Base-by-base conservation (phyloP, 2,797 vertebrate species). In the Ambastaia sidthimunki region DNA sequence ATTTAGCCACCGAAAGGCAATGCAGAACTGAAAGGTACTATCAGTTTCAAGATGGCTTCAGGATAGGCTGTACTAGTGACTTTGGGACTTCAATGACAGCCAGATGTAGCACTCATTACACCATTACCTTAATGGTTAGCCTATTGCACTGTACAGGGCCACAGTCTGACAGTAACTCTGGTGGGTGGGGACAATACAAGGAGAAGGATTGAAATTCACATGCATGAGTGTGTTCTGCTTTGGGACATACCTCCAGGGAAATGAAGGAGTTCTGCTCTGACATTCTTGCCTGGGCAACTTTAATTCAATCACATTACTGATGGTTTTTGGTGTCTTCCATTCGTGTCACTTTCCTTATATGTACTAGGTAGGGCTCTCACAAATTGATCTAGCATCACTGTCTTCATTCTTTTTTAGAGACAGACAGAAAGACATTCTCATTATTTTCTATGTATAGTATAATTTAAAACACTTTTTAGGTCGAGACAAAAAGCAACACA, bases 171-270 rank as follows among this genome's bases (percentile, higher is more conserved):
- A 78, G 63, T 63, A 78, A 63, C 47, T 78, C 31, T 28, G 63
- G 47, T 71, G 47, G 57, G 66, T 62, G 44, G 60, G 57, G 76
- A 78, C 67, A 78, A 78, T 23, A 71, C 68, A 78, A 78, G 76
- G 76, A 63, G 68, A 78, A 52, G 68, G 10, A 78, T 41, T 71
- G 19, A 63, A 62, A 63, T 71, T 21, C 67, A 71, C 44, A 0
- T 78, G 57, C 9, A 25, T 50, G n/a, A 52, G 28, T 59, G 54
- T 78, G 41, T 57, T 78, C 28, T 63, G 37, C 67, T 78, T 47
- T 50, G 34, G 47, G 25, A 71, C 50, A 41, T 16, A 48, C 44
- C 69, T 57, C 50, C 50, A 65, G 62, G 13, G 31, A 65, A 65
- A 37, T 65, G 23, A 62, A 62, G 16, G 21, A 59, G 57, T 59